A percentile compares a stretch with the other conserved stretches of the same genome.
Conservation (phyloP, 1,140 invertebrate species). For the Anastrepha obliqua region DNA sequence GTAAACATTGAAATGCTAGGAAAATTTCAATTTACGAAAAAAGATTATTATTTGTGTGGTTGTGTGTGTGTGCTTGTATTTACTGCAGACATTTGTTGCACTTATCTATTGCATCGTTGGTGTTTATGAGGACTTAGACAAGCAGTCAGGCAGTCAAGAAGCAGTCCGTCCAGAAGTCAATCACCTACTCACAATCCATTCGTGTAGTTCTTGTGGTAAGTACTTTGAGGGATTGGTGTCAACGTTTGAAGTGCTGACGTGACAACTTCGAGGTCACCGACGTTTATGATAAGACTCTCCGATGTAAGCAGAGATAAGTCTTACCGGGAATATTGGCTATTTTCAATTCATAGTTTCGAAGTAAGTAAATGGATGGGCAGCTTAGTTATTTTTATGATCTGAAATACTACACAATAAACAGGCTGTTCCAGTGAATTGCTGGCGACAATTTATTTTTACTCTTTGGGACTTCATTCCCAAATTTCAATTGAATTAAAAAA, state of each 20-base stretch:
- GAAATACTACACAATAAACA: no score
- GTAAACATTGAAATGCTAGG: constrained; percentile 21
- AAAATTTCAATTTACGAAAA: not conserved
- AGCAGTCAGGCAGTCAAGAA: not conserved
- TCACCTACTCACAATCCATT: not conserved
- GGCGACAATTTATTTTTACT: no score
- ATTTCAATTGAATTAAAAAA: no score
- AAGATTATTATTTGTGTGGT: not conserved
- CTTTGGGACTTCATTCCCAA: no score
- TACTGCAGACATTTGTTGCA: not conserved
- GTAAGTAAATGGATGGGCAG: not conserved
- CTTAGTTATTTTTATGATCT: no score
- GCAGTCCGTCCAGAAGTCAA: constrained; percentile 18
- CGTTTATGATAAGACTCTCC: not conserved
- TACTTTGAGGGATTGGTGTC: constrained; percentile 32
- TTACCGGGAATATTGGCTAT: no score
- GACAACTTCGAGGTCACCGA: constrained; percentile 4
- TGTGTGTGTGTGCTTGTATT: not conserved
- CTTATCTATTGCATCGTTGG: constrained; percentile 20
- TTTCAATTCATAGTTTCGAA: not conserved
- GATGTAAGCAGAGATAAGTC: no score
- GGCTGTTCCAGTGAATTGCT: no score
- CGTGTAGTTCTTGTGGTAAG: not conserved
- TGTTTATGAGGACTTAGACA: not conserved
- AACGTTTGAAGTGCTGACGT: constrained; percentile 1